Evolutionary conservation across 2,888 invertebrate species (phyloP).

Genomic region (Boloria euphrosyne): DNA sequence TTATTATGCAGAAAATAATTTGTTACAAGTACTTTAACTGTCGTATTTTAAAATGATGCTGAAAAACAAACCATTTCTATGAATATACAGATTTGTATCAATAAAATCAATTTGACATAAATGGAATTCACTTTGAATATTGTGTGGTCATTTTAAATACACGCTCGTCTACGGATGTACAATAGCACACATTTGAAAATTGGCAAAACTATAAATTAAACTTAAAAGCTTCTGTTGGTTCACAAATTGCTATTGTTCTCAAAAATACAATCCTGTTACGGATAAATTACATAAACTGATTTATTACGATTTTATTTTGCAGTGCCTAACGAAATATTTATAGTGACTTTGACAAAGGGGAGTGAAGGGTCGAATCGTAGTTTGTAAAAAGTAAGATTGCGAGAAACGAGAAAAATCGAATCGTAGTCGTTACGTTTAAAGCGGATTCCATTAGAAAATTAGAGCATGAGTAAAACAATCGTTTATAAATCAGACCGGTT

Average conservation of each 20-base stretch:
- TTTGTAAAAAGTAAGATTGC: neutral
- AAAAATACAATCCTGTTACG: neutral
- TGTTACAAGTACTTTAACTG: too few species aligned
- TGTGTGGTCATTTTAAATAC: neutral
- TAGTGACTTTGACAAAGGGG: too few species aligned
- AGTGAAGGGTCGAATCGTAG: too few species aligned
- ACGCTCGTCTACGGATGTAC: neutral
- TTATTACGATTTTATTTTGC: too few species aligned
- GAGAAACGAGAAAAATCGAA: neutral
- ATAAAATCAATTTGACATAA: too few species aligned
- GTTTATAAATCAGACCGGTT: slow-evolving; percentile 14
- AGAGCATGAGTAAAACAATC: slow-evolving; percentile 17
- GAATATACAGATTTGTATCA: too few species aligned
- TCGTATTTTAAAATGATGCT: too few species aligned
- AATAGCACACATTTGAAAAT: neutral
- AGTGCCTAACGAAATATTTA: too few species aligned
- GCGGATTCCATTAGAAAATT: slow-evolving; percentile 16
- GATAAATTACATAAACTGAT: neutral
- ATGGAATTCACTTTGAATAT: too few species aligned
- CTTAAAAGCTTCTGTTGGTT: slow-evolving; percentile 3
- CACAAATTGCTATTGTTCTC: neutral
- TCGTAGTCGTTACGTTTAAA: slow-evolving; percentile 10
- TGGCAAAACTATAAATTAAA: slow-evolving; percentile 1
- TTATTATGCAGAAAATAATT: too few species aligned
- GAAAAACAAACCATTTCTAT: too few species aligned